Evolutionary conservation across 2,797 vertebrate genomes (phyloP).

Genomic region (Dromococcyx pavoninus): DNA sequence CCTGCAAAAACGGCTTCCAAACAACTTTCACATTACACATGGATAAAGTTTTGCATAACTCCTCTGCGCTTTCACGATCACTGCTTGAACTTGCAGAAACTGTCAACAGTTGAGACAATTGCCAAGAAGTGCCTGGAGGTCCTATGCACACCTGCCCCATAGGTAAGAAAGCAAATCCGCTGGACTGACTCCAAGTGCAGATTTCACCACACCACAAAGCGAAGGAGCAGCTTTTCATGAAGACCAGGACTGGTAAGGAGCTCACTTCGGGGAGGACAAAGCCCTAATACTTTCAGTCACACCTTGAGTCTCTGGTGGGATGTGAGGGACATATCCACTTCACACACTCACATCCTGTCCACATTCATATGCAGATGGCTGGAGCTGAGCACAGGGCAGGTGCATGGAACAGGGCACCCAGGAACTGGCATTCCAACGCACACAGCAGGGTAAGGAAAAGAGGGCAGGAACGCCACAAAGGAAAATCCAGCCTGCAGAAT

Average conservation of each 20-base stretch:
- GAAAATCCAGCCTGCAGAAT: not conserved
- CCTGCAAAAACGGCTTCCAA: not conserved
- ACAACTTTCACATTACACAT: fast-evolving
- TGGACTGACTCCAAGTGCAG: not conserved
- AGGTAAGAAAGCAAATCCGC: not conserved
- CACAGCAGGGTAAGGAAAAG: not conserved
- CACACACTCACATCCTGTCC: fast-evolving
- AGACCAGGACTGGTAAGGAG: not conserved
- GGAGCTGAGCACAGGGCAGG: not conserved
- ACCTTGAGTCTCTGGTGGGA: not conserved
- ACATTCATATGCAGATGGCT: fast-evolving
- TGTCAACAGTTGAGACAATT: not conserved
- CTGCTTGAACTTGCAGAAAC: slow-evolving; percentile 25
- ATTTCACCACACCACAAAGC: not conserved
- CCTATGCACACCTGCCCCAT: not conserved
- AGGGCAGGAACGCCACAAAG: not conserved
- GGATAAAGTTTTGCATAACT: not conserved
- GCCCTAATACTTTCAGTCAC: fast-evolving
- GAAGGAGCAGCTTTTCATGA: not conserved
- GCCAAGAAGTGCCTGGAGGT: not conserved
- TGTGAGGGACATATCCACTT: fast-evolving
- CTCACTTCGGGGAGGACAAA: not conserved
- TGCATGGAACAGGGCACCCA: fast-evolving
- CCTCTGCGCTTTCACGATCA: fast-evolving
- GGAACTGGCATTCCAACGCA: too few relatives aligned